A percentile compares a stretch with the other conserved stretches of the same genome.
Evolutionary conservation across 2,113 vertebrate species (phyloP).

Genomic region (Burhinus oedicnemus): DNA sequence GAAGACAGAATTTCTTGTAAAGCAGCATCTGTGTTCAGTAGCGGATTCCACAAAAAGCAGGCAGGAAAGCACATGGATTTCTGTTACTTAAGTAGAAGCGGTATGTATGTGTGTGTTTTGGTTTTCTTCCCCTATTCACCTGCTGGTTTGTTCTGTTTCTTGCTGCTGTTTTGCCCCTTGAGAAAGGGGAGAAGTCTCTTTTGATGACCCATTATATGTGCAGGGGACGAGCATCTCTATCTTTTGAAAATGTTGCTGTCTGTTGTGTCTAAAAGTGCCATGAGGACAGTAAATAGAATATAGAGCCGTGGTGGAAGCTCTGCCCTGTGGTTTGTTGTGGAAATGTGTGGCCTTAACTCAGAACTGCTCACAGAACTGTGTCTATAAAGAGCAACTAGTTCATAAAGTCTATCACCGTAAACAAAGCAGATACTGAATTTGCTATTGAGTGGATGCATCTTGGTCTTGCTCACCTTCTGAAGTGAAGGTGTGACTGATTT

Average conservation of each 20-base stretch:
- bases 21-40: not conserved
- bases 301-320: not conserved
- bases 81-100: not conserved
- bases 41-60: not conserved
- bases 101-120: fast-evolving
- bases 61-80: not conserved
- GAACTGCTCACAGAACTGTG: not conserved
- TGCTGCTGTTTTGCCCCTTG: not conserved
- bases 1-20: not conserved
- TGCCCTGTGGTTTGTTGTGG: not conserved
- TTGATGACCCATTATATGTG: fast-evolving
- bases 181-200: not conserved
- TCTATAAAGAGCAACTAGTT: not conserved
- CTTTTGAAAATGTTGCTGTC: not conserved
- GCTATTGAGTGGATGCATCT: not conserved
- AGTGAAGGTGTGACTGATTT: not conserved
- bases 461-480: not conserved
- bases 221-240: not conserved
- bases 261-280: fast-evolving
- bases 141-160: not conserved
- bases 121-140: not conserved
- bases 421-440: not conserved
- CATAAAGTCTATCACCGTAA: fast-evolving
- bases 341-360: not conserved
- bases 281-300: too few relatives aligned